These are phyloP conservation scores for Hypena proboscidalis DNA, from an alignment of 2,888 invertebrate species.

Conservation along the genomic window DNA sequence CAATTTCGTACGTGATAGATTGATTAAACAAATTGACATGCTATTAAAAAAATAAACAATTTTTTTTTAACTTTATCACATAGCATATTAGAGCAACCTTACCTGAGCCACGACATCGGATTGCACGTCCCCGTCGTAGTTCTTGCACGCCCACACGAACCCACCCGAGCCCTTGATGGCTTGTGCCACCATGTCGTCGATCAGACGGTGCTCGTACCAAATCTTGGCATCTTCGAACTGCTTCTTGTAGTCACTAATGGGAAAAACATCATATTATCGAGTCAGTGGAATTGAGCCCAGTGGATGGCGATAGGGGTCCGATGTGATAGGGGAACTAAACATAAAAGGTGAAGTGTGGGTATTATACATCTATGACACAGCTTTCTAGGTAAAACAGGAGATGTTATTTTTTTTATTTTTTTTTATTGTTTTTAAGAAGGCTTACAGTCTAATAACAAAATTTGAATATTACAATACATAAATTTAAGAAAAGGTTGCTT, in stretches of 20 bases:
- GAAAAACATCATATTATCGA: conserved; percentile 15
- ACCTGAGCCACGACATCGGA: conserved; percentile 94
- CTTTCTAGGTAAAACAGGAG: too few species aligned
- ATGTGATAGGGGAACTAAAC: too few species aligned
- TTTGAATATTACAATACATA: background rate
- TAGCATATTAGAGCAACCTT: conserved; percentile 5
- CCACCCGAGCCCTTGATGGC: conserved; percentile 93
- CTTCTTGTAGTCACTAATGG: conserved; percentile 87
- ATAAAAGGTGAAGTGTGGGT: too few species aligned
- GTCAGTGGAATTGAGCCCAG: too few species aligned
- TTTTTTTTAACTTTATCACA: too few species aligned
- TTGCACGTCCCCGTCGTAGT: conserved; percentile 97
- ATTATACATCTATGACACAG: too few species aligned
- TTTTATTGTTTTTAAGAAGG: too few species aligned
- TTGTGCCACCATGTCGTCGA: conserved; percentile 97
- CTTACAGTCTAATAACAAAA: too few species aligned
- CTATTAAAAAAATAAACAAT: too few species aligned
- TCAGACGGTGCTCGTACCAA: conserved; percentile 96
- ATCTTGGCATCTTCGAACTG: conserved; percentile 91
- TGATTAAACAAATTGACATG: too few species aligned
- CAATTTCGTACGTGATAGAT: too few species aligned
- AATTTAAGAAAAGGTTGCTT: background rate
- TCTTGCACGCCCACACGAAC: conserved; percentile 97
- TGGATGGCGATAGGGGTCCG: too few species aligned
- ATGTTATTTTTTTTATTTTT: background rate